Conservation (phyloP, 2,113 vertebrate species). For the Clinocottus analis region DNA sequence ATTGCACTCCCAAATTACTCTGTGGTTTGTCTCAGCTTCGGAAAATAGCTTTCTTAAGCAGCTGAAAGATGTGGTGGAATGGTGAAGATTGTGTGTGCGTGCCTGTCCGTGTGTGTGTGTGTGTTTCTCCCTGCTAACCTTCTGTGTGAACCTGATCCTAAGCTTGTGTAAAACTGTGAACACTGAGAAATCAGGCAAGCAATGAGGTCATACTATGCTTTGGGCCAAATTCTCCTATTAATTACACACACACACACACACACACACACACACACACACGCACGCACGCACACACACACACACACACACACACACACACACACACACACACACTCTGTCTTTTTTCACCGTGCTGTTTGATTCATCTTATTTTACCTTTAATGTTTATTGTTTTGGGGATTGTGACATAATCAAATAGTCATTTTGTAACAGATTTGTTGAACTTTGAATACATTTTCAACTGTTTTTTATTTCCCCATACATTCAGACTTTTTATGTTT, state of each 20-base stretch:
- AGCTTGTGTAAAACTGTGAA: constrained; percentile 67
- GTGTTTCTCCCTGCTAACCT: constrained; percentile 21
- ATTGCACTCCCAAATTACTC: constrained; percentile 69
- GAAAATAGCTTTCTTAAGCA: constrained; percentile 65
- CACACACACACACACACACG: constrained; percentile 17
- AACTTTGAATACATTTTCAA: neutral
- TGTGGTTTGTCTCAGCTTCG: constrained; percentile 64
- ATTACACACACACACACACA: too few species aligned
- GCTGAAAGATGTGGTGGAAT: constrained; percentile 65
- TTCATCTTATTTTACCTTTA: neutral
- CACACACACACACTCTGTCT: neutral
- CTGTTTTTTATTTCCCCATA: neutral
- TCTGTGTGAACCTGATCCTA: constrained; percentile 59
- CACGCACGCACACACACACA: constrained; percentile 4
- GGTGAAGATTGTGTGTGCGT: constrained; percentile 36
- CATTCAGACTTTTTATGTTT: neutral
- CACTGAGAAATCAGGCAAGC: constrained; percentile 67
- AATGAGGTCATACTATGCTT: constrained; percentile 70
- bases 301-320: constrained; percentile 23
- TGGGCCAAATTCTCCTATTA: constrained; percentile 68
- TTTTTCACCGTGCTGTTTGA: neutral
- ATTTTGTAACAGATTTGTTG: neutral
- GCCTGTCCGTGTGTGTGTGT: constrained; percentile 24
- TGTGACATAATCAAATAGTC: neutral
- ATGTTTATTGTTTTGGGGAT: neutral